A percentile compares a stretch with the other conserved stretches of the same genome.
Conservation (phyloP, 92 coral and sea anemone species). For the Diadumene lineata region DNA sequence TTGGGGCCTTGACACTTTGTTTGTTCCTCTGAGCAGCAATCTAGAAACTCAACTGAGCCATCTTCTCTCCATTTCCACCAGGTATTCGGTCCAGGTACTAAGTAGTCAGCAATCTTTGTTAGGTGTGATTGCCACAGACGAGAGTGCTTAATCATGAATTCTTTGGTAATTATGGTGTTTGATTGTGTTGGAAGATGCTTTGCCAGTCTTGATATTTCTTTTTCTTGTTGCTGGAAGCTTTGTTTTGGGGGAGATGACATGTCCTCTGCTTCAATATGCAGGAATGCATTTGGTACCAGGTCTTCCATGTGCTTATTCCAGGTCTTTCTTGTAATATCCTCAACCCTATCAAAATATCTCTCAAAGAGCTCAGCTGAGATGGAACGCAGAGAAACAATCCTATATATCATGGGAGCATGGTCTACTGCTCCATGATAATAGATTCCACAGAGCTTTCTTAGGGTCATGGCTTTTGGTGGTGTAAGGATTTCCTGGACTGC, state of each 20-base stretch:
- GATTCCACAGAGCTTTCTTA: conserved; percentile 41
- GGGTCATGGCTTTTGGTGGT: conserved; percentile 32
- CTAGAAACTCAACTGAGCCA: conserved; percentile 33
- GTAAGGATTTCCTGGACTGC: conserved; percentile 18
- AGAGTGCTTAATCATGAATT: conserved; percentile 10
- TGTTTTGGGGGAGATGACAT: neutral
- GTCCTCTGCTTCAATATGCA: conserved; percentile 41
- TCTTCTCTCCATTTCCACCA: conserved; percentile 46
- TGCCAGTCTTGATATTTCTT: conserved; percentile 31
- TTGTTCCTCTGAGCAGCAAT: conserved; percentile 17
- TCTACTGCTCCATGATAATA: conserved; percentile 47
- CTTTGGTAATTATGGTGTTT: conserved; percentile 18
- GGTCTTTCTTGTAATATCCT: conserved; percentile 36
- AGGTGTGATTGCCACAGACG: conserved; percentile 35
- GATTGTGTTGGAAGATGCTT: conserved; percentile 23
- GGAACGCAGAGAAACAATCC: conserved; percentile 36
- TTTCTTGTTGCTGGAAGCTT: conserved; percentile 3
- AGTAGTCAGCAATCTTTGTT: conserved; percentile 28
- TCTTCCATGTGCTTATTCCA: conserved; percentile 39
- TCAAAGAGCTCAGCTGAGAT: conserved; percentile 41
- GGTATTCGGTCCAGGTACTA: conserved; percentile 15
- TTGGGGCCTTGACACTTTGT: conserved; percentile 21
- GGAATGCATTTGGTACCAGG: conserved; percentile 26
- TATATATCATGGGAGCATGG: conserved; percentile 45
- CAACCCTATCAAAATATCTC: conserved; percentile 31